Evolutionary conservation across 2,113 vertebrate species (phyloP), one percentile per base, ranked within the genome.

Genomic region (Bostrychus sinensis): DNA sequence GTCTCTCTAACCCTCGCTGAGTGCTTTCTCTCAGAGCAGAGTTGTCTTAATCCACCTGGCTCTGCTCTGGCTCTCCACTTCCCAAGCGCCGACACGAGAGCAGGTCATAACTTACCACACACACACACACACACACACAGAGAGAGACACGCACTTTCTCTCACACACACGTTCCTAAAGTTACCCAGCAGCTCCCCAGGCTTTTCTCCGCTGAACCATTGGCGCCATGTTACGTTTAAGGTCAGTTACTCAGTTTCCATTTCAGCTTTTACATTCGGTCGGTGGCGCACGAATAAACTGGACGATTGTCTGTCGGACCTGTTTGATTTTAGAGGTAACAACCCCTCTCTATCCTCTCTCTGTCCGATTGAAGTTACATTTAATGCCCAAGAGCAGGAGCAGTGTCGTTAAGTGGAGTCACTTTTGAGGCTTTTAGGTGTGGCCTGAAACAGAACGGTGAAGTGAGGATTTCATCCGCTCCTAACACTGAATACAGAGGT

Each of bases 211-310:
- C n/a, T 66, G 81, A 85, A 75, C 72, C 64, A 71, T 81, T 23
- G 72, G 82, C 71, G 57, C 73, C 55, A 16, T 74, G 75, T 85
- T 75, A 85, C 85, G 78, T 85, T 78, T 82, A 85, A 86, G 82
- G 76, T 89, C 87, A 87, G 70, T 80, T 78, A 66, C 77, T 56
- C 65, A 78, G 80, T 82, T 80, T 89, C 82, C 76, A 84, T 87
- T 87, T 86, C 54, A 78, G 68, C 63, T 50, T 61, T n/a, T 19
- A 53, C 70, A 54, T 76, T 79, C 67, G 41, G 50, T 78, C 20
- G 28, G 78, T 56, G 69, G 66, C 76, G 34, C 2, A 36, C 60
- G 80, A 70, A 85, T 58, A 82, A 84, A 84, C 81, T 72, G 75
- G 26, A 53, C 48, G 69, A 83, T 82, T 83, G 77, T 83, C 78